Base-by-base conservation (phyloP, 2,888 invertebrate species). In the Lordiphosa andalusiaca region DNA sequence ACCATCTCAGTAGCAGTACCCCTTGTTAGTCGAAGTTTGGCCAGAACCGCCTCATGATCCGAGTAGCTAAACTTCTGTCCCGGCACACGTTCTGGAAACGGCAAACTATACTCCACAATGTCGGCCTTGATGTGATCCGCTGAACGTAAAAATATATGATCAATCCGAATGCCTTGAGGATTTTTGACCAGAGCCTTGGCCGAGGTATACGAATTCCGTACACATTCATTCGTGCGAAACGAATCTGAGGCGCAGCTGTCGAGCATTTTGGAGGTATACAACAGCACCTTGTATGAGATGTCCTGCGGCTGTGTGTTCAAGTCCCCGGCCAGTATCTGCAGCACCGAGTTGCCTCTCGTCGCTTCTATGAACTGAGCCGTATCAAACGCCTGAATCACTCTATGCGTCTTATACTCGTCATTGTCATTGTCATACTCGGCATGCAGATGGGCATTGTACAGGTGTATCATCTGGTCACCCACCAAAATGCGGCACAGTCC, bases 391-490 rank as follows among this genome's bases (percentile, higher is more conserved):
- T 99, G 99, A 51, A 96, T 91, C 6, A 97, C 93, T 76, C 99
- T 92, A 89, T 99, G 99, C 38, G 97, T 95, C 73, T 94, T 91
- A 88, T 99, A 99, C 76, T 95, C 95, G 87, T 98, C 98, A 85
- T 93, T 92, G 62, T 93, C 92, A 36, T 92, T 91, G 87, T 95
- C 93, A 85, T 99, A 99, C 90, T 98, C 97, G 0, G 98, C 99
- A 91, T 98, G 98, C 52, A 99, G 91, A 93, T 99, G 99, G 69
- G 98, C 95, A 72, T 95, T 94, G 89, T 98, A 99, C 57, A 99
- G 91, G 90, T 98, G 95, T 51, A 99, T 91, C 49, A 93, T 91
- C 47, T 86, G 74, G 58, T 94, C 93, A 25, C 93, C 91, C 59
- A 93, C 91, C 72, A 92, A 91, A 39, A 97, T 91, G 77, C 93